Base-by-base conservation (phyloP, 2,888 invertebrate species). In the Drosophila suboccidentalis region DNA sequence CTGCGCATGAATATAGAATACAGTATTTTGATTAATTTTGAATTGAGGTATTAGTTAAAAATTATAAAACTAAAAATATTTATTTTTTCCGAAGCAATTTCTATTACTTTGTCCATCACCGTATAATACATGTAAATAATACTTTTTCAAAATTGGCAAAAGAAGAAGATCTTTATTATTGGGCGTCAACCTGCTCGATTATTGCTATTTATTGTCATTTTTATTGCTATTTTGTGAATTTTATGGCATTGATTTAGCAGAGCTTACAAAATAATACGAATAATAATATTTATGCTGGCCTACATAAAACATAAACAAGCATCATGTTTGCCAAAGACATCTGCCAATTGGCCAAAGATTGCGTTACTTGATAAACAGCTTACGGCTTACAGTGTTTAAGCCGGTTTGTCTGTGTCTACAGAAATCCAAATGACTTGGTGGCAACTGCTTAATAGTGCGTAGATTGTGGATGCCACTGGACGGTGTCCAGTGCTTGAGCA, bases 391-490 rank as follows among this genome's bases (percentile, higher is more conserved):
- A 49, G 9, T 41, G 50, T 63, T 46, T 65, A 38, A 62, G 32
- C 75, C 69, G 75, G 65, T 74, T 78, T 78, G 22, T 11, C 10
- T 46, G 46, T 22, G 50, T 22, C 49, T 60, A 17, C n/a, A 15
- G 22, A 32, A 11, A 61, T 29, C 58, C 59, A 69, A 68, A 59
- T 72, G 78, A 66, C 77, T 49, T 55, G 73, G 50, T 73, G 66
- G 68, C 72, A 86, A 73, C 80, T 88, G 89, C 70, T 83, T 82
- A 88, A 83, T 83, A 88, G 80, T 88, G 83, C 87, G 80, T 82
- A 69, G 67, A 59, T 61, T 71, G 71, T 64, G 63, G 71, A 74
- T 83, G 80, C 84, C 80, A 80, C 81, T 71, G 70, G 71, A 66
- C 68, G 55, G 44, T 63, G 70, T 69, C 63, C 72, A 71, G 71